Base-by-base conservation (phyloP, 2,797 vertebrate species). In the Tokudaia muenninki region DNA sequence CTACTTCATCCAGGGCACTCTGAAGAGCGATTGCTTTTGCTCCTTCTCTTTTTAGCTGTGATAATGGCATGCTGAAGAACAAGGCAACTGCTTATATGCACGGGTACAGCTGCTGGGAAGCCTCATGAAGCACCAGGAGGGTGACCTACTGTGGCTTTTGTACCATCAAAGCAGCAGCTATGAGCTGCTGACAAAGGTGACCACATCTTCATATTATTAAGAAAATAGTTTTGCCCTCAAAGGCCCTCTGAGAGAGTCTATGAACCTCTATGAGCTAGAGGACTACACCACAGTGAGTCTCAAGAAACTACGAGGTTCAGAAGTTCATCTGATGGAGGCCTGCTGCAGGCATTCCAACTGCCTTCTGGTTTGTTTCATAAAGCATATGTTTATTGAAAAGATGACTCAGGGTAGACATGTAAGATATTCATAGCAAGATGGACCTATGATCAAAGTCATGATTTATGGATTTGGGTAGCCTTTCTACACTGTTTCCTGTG, bases 51-150 rank as follows among this genome's bases (percentile, higher is more conserved):
- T 88, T 72, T 59, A 12, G 12, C 11, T 10, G 0, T 3, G 1
- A 77, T 59, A 13, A 41, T 0, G 37, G 41, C 24, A 37, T 34
- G 3, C 2, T n/a, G 26, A 37, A n/a, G 21, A 19, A 6, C 55
- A 31, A 7, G 22, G 6, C 5, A 7, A 37, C 59, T 24, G 14
- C 22, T 3, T 5, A 5, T 3, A 1, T 3, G 13, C 0, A 0
- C 17, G 24, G 24, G 24, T 2, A 31, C 52, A 0, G 0, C 12
- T 29, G 31, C 21, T 31, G 22, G 29, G 55, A 44, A 14, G 61
- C 70, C 63, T 31, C 26, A 14, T 0, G 47, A 55, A n/a, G 10
- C 19, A 44, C 41, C 13, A 37, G 17, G 17, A 0, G 9, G 22
- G 24, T 14, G 41, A 13, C 17, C 50, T 37, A 14, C 55, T 11